phyloP scores from a whole-genome alignment of 1,140 invertebrate species.

The Augochlora pura region DNA sequence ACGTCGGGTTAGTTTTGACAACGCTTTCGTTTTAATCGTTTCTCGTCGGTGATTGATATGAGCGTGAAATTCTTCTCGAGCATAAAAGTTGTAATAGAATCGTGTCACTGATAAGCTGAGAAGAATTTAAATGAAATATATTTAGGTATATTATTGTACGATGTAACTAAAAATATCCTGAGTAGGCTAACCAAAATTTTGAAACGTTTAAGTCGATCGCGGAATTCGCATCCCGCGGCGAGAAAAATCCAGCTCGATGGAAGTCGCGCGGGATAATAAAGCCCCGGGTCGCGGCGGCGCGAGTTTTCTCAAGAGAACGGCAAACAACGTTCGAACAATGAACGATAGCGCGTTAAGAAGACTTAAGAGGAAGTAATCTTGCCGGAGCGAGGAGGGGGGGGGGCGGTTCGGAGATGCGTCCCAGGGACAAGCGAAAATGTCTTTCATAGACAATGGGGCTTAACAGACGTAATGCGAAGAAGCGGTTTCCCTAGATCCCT shows the following conservation, averaged over 20 bases:
- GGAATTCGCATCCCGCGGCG: background rate
- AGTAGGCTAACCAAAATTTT: too few species aligned
- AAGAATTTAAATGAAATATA: too few species aligned
- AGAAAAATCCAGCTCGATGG: background rate
- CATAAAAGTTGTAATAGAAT: too few species aligned
- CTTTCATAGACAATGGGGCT: slow-evolving; percentile 35
- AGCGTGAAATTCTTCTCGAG: too few species aligned
- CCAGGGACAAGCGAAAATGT: slow-evolving; percentile 25
- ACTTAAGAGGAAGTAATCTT: slow-evolving; percentile 7
- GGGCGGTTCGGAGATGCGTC: background rate
- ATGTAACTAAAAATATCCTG: too few species aligned
- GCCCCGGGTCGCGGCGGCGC: background rate
- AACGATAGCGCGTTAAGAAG: slow-evolving; percentile 1
- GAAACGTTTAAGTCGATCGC: too few species aligned
- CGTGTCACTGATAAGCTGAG: too few species aligned
- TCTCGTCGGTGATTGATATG: too few species aligned
- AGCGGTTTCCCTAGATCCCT: slow-evolving; percentile 39
- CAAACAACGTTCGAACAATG: slow-evolving; percentile 2
- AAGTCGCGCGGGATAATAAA: background rate
- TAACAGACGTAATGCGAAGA: slow-evolving; percentile 34
- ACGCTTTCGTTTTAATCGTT: too few species aligned
- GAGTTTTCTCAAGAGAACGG: background rate
- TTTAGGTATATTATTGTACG: too few species aligned
- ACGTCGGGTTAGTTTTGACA: too few species aligned
- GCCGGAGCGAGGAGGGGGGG: too few species aligned